Evolutionary conservation across 2,113 vertebrate genomes (phyloP), one percentile per base, ranked within the genome.

Genomic region (Lepisosteus oculatus): DNA sequence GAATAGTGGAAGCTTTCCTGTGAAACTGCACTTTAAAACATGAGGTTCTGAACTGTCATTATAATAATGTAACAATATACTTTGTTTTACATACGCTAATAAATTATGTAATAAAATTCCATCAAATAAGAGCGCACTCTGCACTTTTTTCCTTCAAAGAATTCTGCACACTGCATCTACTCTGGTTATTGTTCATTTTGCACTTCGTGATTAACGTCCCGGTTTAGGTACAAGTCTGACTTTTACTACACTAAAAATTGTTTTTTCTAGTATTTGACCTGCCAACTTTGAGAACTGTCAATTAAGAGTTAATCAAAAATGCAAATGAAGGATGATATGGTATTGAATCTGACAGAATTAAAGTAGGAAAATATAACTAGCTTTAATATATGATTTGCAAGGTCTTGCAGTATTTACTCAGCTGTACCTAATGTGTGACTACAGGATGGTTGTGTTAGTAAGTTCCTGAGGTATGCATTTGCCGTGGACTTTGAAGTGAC

Each of bases 401-500:
- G 12, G 69, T 41, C 51, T 72, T 59, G 43, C 66, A 61, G 47
- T 75, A 64, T 72, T 75, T 78, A 47, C 43, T 69, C 76, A 78
- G 76, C 70, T 78, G 70, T 61, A 13, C 66, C 17, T 63, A 67
- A 69, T 43, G 47, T 54, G 59, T 43, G 67, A 67, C 55, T 57
- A 63, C 72, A 72, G 67, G 67, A 66, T 64, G 67, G 55, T 67
- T 75, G 61, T 47, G n/a, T 63, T 17, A 71, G 64, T 55, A 11
- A 3, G 51, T 72, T 64, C 65, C 69, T 64, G n/a, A 72, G 43
- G 51, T 74, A 55, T 57, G 41, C 8, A 43, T 65, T 74, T 42
- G n/a, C 55, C 66, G 51, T 14, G 61, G 69, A 51, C 59, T 63
- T 61, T 71, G 66, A 76, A 69, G 63, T 14, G 43, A 56, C 65